Conservation (phyloP, 2,888 invertebrate species). For the Hydroisotoma schaefferi region DNA sequence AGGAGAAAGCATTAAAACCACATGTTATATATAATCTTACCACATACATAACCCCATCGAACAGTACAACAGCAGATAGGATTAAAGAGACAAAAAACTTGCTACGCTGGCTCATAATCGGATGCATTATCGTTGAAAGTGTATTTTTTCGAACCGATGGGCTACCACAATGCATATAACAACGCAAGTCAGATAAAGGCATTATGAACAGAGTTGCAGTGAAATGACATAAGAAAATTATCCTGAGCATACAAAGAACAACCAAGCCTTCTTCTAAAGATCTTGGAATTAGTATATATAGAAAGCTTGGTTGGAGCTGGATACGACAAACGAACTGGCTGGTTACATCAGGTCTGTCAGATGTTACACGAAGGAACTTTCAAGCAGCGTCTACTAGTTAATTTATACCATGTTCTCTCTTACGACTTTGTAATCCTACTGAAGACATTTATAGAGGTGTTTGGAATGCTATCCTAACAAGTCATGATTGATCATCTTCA, state of each 20-base stretch:
- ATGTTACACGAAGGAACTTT: constrained; percentile 15
- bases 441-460: constrained; percentile 48
- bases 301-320: neutral
- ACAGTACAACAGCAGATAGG: neutral
- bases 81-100: constrained; percentile 5
- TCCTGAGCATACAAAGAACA: too few species aligned
- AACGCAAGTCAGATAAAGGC: neutral
- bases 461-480: constrained; percentile 42
- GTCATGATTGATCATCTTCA: constrained; percentile 17
- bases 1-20: constrained; percentile 6
- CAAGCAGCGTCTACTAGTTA: constrained; percentile 24
- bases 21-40: constrained; percentile 6
- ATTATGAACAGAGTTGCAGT: too few species aligned
- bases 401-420: constrained; percentile 42
- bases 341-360: constrained; percentile 2
- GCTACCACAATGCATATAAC: neutral
- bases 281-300: too few species aligned
- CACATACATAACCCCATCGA: neutral
- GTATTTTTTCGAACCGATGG: neutral
- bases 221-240: too few species aligned
- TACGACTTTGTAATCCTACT: constrained; percentile 46
- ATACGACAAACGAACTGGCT: neutral
- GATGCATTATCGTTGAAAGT: neutral
- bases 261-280: too few species aligned
- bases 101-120: constrained; percentile 12